Percentiles rank a stretch among this genome's conserved stretches.
These are phyloP conservation scores for Neosilurus hyrtlii DNA, from an alignment of 2,797 vertebrate genomes.

Conservation along the genomic window DNA sequence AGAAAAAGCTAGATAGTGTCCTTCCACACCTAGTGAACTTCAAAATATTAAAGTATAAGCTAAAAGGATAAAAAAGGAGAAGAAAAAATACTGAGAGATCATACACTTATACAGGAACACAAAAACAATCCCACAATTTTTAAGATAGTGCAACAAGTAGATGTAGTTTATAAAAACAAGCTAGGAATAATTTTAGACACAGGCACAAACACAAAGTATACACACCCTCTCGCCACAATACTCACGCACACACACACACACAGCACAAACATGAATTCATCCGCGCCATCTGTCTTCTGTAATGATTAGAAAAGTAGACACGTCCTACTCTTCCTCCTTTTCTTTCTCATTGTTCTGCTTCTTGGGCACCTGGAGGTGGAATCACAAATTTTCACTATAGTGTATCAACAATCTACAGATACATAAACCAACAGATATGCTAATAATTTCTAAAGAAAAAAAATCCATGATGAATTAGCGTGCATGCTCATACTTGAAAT, in stretches of 20 bases:
- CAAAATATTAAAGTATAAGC: slow-evolving; percentile 15
- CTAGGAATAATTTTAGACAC: not conserved
- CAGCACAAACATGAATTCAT: slow-evolving; percentile 55
- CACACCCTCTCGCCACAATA: not conserved
- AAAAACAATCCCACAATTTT: not conserved
- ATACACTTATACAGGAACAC: not conserved
- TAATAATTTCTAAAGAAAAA: not conserved
- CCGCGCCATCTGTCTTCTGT: slow-evolving; percentile 1
- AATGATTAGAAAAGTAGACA: not conserved
- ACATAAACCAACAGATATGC: not conserved
- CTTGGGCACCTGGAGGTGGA: slow-evolving; percentile 67
- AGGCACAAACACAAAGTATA: slow-evolving; percentile 11
- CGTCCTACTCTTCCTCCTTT: slow-evolving; percentile 56
- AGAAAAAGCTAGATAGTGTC: slow-evolving; percentile 24
- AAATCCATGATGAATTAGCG: not conserved
- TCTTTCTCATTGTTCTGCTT: slow-evolving; percentile 76
- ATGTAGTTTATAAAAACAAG: slow-evolving; percentile 30
- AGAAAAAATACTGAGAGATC: slow-evolving; percentile 2
- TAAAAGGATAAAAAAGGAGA: slow-evolving; percentile 34
- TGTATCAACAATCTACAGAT: not conserved
- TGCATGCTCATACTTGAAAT: not conserved
- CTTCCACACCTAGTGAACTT: slow-evolving; percentile 9
- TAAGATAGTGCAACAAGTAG: slow-evolving; percentile 43
- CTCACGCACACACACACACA: slow-evolving; percentile 38
- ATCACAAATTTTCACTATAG: slow-evolving; percentile 23